phyloP scores from a whole-genome alignment of 2,113 vertebrate genomes.

The Aptenodytes patagonicus region DNA sequence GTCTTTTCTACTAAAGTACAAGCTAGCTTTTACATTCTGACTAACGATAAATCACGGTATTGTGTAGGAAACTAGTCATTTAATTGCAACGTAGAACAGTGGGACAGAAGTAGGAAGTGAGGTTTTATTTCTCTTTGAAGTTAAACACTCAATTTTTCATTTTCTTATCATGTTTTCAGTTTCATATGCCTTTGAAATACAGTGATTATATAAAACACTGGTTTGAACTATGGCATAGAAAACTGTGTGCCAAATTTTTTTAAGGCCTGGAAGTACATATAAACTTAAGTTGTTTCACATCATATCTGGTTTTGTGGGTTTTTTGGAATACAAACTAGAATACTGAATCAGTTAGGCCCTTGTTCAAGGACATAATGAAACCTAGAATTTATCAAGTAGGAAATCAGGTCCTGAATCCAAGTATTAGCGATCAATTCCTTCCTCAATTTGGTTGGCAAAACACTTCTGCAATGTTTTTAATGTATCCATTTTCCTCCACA shows the following conservation, averaged over 20 bases:
- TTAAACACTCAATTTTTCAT: constrained; percentile 4
- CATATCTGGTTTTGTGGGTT: background rate
- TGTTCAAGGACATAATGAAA: background rate
- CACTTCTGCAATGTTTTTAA: background rate
- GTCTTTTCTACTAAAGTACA: background rate
- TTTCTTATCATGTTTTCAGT: constrained; percentile 54
- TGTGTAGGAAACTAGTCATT: background rate
- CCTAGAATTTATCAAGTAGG: background rate
- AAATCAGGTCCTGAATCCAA: background rate
- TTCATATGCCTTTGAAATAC: constrained; percentile 62
- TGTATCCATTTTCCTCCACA: background rate
- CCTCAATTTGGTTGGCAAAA: background rate
- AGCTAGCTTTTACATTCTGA: background rate
- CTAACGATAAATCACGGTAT: background rate
- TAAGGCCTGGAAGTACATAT: constrained; percentile 8
- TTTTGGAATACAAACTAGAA: constrained; percentile 55
- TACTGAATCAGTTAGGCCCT: background rate
- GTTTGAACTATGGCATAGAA: constrained; percentile 32
- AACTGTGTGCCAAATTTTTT: constrained; percentile 28
- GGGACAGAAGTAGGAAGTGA: constrained; percentile 13
- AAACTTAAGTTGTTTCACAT: background rate
- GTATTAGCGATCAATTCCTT: background rate
- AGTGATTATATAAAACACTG: constrained; percentile 18
- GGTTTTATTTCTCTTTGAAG: constrained; percentile 43
- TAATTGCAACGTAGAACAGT: background rate